Base-by-base conservation (phyloP, 2,888 invertebrate genomes). In the Tubulanus polymorphus region DNA sequence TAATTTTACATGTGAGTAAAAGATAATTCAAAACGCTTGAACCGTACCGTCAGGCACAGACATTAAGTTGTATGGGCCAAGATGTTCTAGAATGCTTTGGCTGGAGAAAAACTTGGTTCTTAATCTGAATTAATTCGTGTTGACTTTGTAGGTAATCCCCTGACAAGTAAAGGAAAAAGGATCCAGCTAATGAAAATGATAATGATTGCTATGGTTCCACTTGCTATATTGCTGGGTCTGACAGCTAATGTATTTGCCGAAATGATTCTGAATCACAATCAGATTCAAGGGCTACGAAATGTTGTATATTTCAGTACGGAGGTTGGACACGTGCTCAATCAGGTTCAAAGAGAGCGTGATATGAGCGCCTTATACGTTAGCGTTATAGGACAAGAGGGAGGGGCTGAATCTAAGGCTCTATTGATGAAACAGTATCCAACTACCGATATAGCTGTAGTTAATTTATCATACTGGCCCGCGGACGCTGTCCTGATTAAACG, bases 321-420 rank as follows among this genome's bases (percentile, higher is more conserved):
- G 48, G 56, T 68, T 51, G 66, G 66, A 6, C 54, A 55, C 46
- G 55, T 67, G 54, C 61, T 67, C 15, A 61, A 67, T 12, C 62
- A 62, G 29, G 57, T 72, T 18, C 73, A 73, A 59, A 53, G 64
- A 25, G 73, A 74, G 54, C 58, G 73, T 15, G 72, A 71, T 46
- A 67, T 68, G 54, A 71, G 69, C 18, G 69, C 72, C 47, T 63
- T 74, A 41, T 69, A 73, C 54, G 60, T 69, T 18, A 70, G 67
- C 55, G 64, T 64, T 27, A 65, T 67, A 32, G 59, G 63, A 35
- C 64, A 69, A 15, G 68, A 67, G 32, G n/a, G n/a, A n/a, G n/a
- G n/a, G n/a, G n/a, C n/a, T n/a, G 20, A 41, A 41, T 70, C 72
- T 0, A 71, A 67, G 50, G 58, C 60, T 3, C 63, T 66, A 15